A percentile compares a stretch with the other conserved stretches of the same genome.
These are phyloP conservation scores for Ceraclea dissimilis DNA, from an alignment of 2,888 invertebrate species.

Conservation along the genomic window DNA sequence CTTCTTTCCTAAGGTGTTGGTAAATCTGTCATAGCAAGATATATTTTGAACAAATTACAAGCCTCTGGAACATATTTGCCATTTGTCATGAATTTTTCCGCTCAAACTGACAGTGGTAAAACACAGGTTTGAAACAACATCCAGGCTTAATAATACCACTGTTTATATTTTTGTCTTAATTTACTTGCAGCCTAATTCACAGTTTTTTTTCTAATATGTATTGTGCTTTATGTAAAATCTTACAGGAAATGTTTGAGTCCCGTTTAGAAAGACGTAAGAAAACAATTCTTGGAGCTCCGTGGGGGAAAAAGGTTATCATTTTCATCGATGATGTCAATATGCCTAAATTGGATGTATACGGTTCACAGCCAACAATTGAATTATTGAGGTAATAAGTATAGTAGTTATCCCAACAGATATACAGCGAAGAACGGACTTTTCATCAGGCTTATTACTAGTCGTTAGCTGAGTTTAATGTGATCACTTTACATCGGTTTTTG, in stretches of 20 bases:
- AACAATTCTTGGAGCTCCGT: slow-evolving; percentile 71
- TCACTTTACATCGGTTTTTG: neutral
- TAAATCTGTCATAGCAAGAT: slow-evolving; percentile 78
- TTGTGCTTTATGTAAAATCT: too few relatives aligned
- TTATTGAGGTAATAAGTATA: slow-evolving; percentile 67
- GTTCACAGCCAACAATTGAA: slow-evolving; percentile 88
- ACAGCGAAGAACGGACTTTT: too few relatives aligned
- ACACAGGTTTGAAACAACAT: slow-evolving; percentile 52
- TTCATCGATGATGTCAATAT: slow-evolving; percentile 92
- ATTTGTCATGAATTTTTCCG: slow-evolving; percentile 80
- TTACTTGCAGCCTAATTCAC: too few relatives aligned
- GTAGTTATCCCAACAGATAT: too few relatives aligned
- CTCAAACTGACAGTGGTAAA: slow-evolving; percentile 78
- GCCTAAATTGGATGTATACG: slow-evolving; percentile 81
- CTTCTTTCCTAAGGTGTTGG: slow-evolving; percentile 60
- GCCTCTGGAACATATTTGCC: slow-evolving; percentile 59
- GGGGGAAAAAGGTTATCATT: slow-evolving; percentile 73
- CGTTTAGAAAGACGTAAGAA: slow-evolving; percentile 78
- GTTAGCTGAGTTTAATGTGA: neutral
- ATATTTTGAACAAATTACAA: slow-evolving; percentile 59
- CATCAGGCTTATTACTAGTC: too few relatives aligned
- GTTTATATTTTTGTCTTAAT: too few relatives aligned
- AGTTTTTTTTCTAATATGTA: too few relatives aligned
- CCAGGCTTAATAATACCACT: too few relatives aligned
- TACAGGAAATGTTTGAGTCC: slow-evolving; percentile 72